Base-by-base conservation (phyloP, 2,113 vertebrate genomes). In the Poeciliopsis occidentalis region DNA sequence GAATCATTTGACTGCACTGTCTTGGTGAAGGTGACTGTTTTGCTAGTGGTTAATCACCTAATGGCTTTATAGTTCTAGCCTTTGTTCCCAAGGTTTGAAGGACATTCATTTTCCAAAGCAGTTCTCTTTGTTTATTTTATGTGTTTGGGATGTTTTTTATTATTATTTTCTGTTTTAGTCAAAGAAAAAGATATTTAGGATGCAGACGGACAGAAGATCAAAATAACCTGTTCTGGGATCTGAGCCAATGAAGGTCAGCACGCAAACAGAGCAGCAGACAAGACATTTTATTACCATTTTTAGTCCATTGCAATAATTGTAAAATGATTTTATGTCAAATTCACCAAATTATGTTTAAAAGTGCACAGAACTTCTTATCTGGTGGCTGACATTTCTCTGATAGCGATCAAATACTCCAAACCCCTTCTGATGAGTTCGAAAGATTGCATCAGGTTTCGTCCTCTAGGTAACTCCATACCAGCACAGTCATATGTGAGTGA, bases 11-110 rank as follows among this genome's bases (percentile, higher is more conserved):
- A 71, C 51, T 64, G 15, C 31, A 68, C n/a, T 34, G 37, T 73
- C 61, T 12, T 24, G 41, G 27, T 77, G 51, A 64, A 76, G 30
- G 62, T 32, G 60, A 61, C 17, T 31, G 71, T 72, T 72, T 66
- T 69, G 19, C 27, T 47, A 68, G 19, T 64, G 32, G 71, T 67
- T 80, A 85, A 73, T 86, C 75, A 84, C 67, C 70, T 83, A 83
- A 86, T 85, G 77, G 82, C 68, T 72, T 81, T 80, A 80, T 66
- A 60, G 69, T 77, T 75, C 44, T 37, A 81, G 37, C 41, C 37
- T 79, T 77, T 80, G 69, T 69, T 73, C 13, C 29, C 27, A 75
- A 12, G 12, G 61, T 75, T 66, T 82, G 69, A 69, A 57, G 69
- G 47, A 10, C 32, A 34, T 76, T 24, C 39, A 68, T 54, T 79